Conservation (phyloP, 2,888 invertebrate species). For the Trisateles emortualis region DNA sequence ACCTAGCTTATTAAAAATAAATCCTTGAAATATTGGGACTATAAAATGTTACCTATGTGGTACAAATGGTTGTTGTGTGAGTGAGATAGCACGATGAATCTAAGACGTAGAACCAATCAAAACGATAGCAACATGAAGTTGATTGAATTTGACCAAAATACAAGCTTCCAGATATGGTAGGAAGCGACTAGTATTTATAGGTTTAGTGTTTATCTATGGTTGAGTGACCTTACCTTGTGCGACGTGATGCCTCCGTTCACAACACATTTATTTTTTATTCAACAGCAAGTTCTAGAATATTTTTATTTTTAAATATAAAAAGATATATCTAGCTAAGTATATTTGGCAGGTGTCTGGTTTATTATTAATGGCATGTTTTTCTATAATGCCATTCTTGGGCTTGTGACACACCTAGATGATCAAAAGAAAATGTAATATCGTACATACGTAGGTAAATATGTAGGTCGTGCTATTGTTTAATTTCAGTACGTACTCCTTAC, state of each 20-base stretch:
- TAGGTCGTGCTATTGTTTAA: too few relatives aligned
- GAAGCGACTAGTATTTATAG: conserved; percentile 54
- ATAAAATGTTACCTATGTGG: not conserved
- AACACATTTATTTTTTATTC: not conserved
- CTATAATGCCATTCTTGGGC: not conserved
- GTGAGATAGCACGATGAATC: conserved; percentile 1
- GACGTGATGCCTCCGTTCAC: conserved; percentile 13
- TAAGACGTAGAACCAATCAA: conserved; percentile 20
- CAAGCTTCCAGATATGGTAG: conserved; percentile 63
- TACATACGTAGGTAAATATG: too few relatives aligned
- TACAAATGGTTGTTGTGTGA: not conserved
- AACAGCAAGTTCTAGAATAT: conserved; percentile 7
- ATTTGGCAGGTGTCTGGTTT: too few relatives aligned
- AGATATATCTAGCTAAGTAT: not conserved
- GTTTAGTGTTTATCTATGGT: conserved; percentile 38
- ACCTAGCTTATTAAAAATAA: conserved; percentile 18
- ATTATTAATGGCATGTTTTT: not conserved
- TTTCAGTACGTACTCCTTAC: too few relatives aligned
- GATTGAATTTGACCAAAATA: conserved; percentile 46
- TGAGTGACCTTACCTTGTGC: conserved; percentile 56
- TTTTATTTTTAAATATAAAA: not conserved
- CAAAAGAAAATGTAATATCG: not conserved
- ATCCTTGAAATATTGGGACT: conserved; percentile 11
- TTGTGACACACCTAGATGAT: not conserved
- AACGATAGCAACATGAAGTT: conserved; percentile 32